Base-by-base conservation (phyloP, 2,113 vertebrate genomes). In the Gasterosteus aculeatus region DNA sequence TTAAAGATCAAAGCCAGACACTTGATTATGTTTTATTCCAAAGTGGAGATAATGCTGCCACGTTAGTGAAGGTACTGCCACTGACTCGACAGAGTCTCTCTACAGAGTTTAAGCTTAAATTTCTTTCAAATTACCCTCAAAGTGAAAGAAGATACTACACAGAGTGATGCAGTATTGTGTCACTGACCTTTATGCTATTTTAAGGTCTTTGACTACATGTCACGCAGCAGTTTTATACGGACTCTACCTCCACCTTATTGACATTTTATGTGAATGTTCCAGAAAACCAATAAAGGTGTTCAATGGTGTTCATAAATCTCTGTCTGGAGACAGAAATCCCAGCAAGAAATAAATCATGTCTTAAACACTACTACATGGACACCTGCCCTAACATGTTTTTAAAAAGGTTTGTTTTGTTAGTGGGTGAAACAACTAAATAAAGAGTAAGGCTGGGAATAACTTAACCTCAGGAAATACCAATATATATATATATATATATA, bases 1-100 rank as follows among this genome's bases (percentile, higher is more conserved):
- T 72, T 54, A 58, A 35, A 87, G 83, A 89, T 88, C 88, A 90
- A 87, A 91, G 86, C 31, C 68, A 51, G 35, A 8, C 31, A 12
- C 78, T 54, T 85, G 79, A 88, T 88, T 64, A 82, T 87, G 84
- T 78, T 72, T 73, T 69, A 54, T 22, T 60, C 53, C 29, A 10
- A 59, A 51, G 57, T 74, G 18, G 38, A 54, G 71, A 69, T 33
- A 54, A 69, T 57, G 59, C 75, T 69, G 54, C 10, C 42, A 38
- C 49, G 54, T 9, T 8, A 10, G n/a, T 16, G 39, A 54, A 29
- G 42, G 16, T 38, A 33, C 14, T 1, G 57, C 72, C 41, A 10
- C 29, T 42, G 66, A 62, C 73, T 49, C 19, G 8, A 35, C 9
- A 12, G 6, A 26, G 22, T 26, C 22, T 26, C 22, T 26, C 22